phyloP scores from a whole-genome alignment of 1,140 invertebrate genomes.

The Alviniconcha marisindica region DNA sequence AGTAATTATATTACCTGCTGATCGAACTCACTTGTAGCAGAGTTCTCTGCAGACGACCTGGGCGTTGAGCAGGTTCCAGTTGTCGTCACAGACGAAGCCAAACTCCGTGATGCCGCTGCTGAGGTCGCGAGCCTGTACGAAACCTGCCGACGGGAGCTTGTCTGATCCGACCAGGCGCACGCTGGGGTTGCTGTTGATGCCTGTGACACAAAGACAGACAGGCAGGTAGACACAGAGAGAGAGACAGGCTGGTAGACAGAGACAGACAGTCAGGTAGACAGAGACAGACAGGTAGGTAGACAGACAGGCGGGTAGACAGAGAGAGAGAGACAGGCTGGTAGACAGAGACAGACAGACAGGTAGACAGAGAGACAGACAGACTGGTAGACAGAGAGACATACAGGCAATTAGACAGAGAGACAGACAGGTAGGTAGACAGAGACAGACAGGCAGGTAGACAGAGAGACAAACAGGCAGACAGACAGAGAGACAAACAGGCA shows the following conservation, averaged over 20 bases:
- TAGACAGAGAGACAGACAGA: neutral
- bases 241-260: neutral
- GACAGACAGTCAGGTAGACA: neutral
- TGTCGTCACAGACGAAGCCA: constrained; percentile 87
- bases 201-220: neutral
- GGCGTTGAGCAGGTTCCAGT: constrained; percentile 83
- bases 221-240: neutral
- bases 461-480: neutral
- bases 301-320: neutral
- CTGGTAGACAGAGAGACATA: neutral
- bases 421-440: neutral
- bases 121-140: constrained; percentile 82
- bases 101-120: constrained; percentile 78
- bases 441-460: neutral
- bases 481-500: neutral
- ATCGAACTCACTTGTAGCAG: constrained; percentile 12
- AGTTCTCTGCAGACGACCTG: constrained; percentile 84
- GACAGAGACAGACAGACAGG: neutral
- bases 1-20: too few relatives aligned
- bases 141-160: constrained; percentile 73
- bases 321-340: neutral
- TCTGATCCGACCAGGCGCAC: neutral
- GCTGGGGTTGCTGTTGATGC: neutral
- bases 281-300: neutral
- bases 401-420: neutral